phyloP scores from a whole-genome alignment of 1,140 invertebrate species.

The roundworm (Caenorhabditis elegans) region WBcel235 BX284602.5:11368001-11368500 shows the following conservation, averaged over 20 bases:
- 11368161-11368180: constrained; percentile 89
- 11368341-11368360: neutral
- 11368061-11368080: constrained; percentile 88
- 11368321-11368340: constrained; percentile 89
- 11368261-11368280: constrained; percentile 89
- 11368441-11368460: constrained; percentile 78
- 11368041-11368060: constrained; percentile 89
- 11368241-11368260: constrained; percentile 49
- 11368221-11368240: constrained; percentile 72
- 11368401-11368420: constrained; percentile 88
- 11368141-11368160: constrained; percentile 17
- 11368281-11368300: constrained; percentile 96
- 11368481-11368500: constrained; percentile 61
- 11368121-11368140: neutral
- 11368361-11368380: neutral
- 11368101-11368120: neutral
- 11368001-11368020: constrained; percentile 81
- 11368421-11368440: constrained; percentile 86
- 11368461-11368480: constrained; percentile 89
- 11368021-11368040: constrained; percentile 91
- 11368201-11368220: constrained; percentile 75
- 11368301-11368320: constrained; percentile 94
- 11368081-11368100: constrained; percentile 69
- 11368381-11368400: constrained; percentile 80
- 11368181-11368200: constrained; percentile 77